phyloP scores from a whole-genome alignment of 2,888 invertebrate species.

The Troides aeacus region DNA sequence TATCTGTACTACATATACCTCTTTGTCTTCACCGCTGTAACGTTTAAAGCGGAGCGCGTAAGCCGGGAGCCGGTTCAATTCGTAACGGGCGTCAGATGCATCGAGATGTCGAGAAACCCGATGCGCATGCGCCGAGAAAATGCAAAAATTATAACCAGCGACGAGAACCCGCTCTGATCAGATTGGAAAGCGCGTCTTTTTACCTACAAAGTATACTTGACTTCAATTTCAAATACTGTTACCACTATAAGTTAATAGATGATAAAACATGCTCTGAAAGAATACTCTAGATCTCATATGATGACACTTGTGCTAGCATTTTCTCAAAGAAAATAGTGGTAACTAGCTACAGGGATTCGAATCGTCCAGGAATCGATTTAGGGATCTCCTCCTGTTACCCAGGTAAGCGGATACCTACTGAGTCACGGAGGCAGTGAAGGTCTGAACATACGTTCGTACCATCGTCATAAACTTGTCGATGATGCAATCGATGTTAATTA shows the following conservation, averaged over 20 bases:
- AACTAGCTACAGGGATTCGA: too few species aligned
- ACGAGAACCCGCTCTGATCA: slow-evolving; percentile 20
- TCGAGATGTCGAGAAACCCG: slow-evolving; percentile 36
- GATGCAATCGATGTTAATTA: slow-evolving; percentile 30
- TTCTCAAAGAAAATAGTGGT: too few species aligned
- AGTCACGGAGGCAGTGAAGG: too few species aligned
- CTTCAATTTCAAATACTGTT: too few species aligned
- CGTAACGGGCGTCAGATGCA: slow-evolving; percentile 43
- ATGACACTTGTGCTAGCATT: too few species aligned
- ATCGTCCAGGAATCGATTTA: too few species aligned
- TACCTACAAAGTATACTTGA: too few species aligned
- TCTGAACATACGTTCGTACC: slow-evolving; percentile 32
- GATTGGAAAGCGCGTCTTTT: slow-evolving; percentile 34
- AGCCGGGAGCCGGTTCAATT: slow-evolving; percentile 48
- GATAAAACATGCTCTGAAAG: too few species aligned
- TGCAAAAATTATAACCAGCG: slow-evolving; percentile 38
- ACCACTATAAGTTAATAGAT: too few species aligned
- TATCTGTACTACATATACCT: slow-evolving; percentile 32
- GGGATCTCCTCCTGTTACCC: too few species aligned
- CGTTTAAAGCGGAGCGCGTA: slow-evolving; percentile 35
- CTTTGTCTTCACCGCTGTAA: slow-evolving; percentile 30
- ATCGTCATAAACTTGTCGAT: slow-evolving; percentile 31
- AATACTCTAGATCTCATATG: too few species aligned
- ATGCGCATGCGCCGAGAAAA: slow-evolving; percentile 35
- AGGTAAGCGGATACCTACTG: too few species aligned